Conservation (phyloP, 2,888 invertebrate species). For the Lordiphosa andalusiaca region DNA sequence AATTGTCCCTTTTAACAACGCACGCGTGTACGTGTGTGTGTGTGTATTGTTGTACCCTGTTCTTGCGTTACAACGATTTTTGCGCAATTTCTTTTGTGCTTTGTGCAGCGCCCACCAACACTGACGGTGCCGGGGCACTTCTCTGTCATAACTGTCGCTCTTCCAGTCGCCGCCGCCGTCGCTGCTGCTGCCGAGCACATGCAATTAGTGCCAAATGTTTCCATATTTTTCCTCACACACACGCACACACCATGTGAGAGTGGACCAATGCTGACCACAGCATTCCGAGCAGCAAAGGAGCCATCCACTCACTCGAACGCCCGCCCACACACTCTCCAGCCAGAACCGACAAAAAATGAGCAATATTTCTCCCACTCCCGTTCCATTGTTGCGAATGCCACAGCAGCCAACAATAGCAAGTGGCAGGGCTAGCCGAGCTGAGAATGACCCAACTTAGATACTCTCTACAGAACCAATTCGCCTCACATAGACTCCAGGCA, state of each 20-base stretch:
- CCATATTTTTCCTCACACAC: slow-evolving; percentile 72
- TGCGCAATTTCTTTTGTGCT: slow-evolving; percentile 73
- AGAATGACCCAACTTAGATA: slow-evolving; percentile 1
- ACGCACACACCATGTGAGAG: slow-evolving; percentile 21
- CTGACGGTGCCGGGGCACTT: slow-evolving; percentile 50
- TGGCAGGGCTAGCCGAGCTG: not conserved
- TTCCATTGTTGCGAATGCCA: slow-evolving; percentile 63
- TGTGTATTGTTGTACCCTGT: slow-evolving; percentile 50
- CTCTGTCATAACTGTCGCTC: slow-evolving; percentile 72
- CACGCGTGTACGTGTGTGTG: slow-evolving; percentile 20
- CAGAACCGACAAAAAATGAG: slow-evolving; percentile 47
- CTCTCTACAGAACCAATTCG: not conserved
- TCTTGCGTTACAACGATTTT: slow-evolving; percentile 72
- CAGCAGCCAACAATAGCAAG: slow-evolving; percentile 14
- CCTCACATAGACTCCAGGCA: too few relatives aligned
- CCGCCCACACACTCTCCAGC: slow-evolving; percentile 7
- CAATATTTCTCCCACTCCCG: slow-evolving; percentile 55
- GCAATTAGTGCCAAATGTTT: slow-evolving; percentile 80
- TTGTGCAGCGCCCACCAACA: slow-evolving; percentile 41
- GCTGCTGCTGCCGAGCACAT: slow-evolving; percentile 59
- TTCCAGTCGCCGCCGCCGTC: slow-evolving; percentile 34
- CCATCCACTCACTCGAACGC: not conserved
- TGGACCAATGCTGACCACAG: slow-evolving; percentile 53
- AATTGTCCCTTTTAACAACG: slow-evolving; percentile 66
- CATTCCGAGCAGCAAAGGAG: slow-evolving; percentile 43